phyloP scores from a whole-genome alignment of 2,888 invertebrate genomes.

The Trypoxylon attenuatum region DNA sequence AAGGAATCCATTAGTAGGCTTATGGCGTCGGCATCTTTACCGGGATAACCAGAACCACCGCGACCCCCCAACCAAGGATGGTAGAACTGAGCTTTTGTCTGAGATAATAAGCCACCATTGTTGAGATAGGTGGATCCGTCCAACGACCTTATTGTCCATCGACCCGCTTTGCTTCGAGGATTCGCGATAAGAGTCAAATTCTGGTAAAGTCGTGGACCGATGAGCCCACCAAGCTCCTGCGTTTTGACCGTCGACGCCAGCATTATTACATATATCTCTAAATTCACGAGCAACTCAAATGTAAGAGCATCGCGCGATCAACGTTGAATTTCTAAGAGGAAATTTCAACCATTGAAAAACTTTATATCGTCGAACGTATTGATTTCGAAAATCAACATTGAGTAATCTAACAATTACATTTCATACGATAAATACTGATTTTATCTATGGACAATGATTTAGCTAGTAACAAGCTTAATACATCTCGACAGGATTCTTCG shows the following conservation, averaged over 20 bases:
- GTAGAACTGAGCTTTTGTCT: conserved; percentile 67
- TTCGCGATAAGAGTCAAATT: conserved; percentile 57
- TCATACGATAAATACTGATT: too few species aligned
- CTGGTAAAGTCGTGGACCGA: conserved; percentile 33
- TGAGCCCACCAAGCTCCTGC: too few species aligned
- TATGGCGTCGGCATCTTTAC: conserved; percentile 58
- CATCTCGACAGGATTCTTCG: background rate
- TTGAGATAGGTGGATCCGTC: conserved; percentile 61
- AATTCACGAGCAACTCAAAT: too few species aligned
- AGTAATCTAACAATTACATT: too few species aligned
- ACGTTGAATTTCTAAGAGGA: too few species aligned
- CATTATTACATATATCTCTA: too few species aligned
- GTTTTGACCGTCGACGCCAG: too few species aligned
- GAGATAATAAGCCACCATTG: conserved; percentile 72
- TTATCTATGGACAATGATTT: too few species aligned
- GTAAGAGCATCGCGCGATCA: too few species aligned
- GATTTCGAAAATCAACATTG: too few species aligned
- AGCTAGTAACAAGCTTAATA: background rate
- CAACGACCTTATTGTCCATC: conserved; percentile 62
- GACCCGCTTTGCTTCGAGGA: conserved; percentile 56
- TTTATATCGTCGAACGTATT: too few species aligned
- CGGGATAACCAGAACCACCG: conserved; percentile 42
- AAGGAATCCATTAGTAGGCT: conserved; percentile 72
- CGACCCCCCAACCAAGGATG: conserved; percentile 25
- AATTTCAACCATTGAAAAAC: too few species aligned